Base-by-base conservation (phyloP, 2,888 invertebrate species). In the Megaustenia siamemsis region DNA sequence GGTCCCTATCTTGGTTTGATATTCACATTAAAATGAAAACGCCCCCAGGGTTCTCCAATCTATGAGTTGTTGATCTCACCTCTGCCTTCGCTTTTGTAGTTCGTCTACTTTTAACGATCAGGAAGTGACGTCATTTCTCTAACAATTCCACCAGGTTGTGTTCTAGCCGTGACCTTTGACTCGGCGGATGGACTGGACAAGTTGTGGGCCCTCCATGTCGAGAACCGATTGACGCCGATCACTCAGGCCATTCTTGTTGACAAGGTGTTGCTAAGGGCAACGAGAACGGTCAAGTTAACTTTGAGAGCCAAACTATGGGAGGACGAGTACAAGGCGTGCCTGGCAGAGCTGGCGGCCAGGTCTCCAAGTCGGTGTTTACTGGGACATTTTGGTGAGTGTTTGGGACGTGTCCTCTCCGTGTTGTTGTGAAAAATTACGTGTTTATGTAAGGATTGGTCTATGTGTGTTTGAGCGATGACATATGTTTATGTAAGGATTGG, bases 301-400 rank as follows among this genome's bases (percentile, higher is more conserved):
- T 76, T 92, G 63, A 87, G 89, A n/a, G 90, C 89, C 10, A 90
- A 89, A 76, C 84, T 92, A 68, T 91, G 90, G 90, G 90, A 90
- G 24, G 92, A 92, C 66, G 92, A 92, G 78, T 89, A 89, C 60
- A 89, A 86, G 10, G 86, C 84, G 1, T 92, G 92, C 82, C 86
- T 86, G 78, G 77, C 86, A 5, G 92, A 92, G 66, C 45, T 91
- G 15, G 28, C 68, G 6, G 49, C 10, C 8, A 86, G 86, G 43
- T 28, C 78, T 0, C 32, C 53, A 4, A 32, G 24, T 18, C 21
- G 84, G 63, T n/a, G 69, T 24, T 68, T 53, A 45, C 69, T 86
- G 6, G 49, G 71, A 69, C 69, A 49, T 43, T 83, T 77, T 32
- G 75, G 85, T 86, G 79, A 24, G 73, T 77, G n/a, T 35, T n/a